Conservation (phyloP, 2,113 vertebrate genomes). For the Merops nubicus region DNA sequence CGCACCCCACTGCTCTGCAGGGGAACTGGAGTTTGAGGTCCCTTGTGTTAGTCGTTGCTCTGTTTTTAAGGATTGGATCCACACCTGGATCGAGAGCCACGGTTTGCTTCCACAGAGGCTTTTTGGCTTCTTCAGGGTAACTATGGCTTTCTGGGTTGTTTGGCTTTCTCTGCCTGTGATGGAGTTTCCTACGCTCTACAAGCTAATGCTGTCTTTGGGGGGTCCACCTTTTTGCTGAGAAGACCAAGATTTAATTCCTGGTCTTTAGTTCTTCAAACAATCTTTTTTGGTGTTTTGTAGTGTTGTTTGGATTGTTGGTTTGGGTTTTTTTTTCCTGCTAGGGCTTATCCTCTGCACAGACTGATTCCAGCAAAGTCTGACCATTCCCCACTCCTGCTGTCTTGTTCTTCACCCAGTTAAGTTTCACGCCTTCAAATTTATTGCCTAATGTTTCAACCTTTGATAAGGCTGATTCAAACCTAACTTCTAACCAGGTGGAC, state of each 20-base stretch:
- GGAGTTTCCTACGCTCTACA: neutral
- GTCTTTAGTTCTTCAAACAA: too few species aligned
- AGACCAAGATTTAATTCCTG: neutral
- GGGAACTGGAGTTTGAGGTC: neutral
- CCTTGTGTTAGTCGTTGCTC: neutral
- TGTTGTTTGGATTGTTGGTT: too few species aligned
- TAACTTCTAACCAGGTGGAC: neutral
- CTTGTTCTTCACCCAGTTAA: neutral
- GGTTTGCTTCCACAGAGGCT: neutral
- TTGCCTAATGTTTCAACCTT: neutral
- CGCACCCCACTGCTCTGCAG: neutral
- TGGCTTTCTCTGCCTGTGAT: neutral
- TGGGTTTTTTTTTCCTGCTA: neutral
- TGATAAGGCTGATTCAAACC: neutral
- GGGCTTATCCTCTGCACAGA: neutral
- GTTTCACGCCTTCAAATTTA: neutral
- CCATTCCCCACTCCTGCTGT: neutral
- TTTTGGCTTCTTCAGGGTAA: neutral
- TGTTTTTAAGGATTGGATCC: neutral
- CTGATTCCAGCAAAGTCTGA: neutral
- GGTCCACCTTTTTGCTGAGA: neutral
- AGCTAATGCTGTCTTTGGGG: neutral
- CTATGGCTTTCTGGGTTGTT: neutral
- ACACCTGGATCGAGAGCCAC: neutral
- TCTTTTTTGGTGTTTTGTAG: neutral